These are phyloP conservation scores for Tetragonisca angustula DNA, from an alignment of 2,888 invertebrate genomes.

Conservation along the genomic window DNA sequence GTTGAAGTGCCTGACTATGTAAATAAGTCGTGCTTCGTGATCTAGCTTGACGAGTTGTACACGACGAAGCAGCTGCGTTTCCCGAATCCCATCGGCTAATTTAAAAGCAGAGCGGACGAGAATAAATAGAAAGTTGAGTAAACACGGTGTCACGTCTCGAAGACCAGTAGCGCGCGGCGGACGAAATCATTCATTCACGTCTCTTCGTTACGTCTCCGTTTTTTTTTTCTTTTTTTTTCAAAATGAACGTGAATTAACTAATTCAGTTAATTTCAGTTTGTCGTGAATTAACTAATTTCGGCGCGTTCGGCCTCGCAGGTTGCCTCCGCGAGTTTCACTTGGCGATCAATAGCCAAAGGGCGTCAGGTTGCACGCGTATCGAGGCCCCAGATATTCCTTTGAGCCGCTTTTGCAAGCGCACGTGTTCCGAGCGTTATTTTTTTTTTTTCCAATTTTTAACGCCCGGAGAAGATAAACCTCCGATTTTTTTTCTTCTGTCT, in stretches of 20 bases:
- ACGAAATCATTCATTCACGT: slow-evolving; percentile 17
- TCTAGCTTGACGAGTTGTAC: slow-evolving; percentile 7
- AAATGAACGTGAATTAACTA: no score
- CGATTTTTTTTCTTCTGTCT: neutral
- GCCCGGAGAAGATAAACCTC: neutral
- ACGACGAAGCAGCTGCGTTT: neutral
- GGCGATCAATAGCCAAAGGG: slow-evolving; percentile 67
- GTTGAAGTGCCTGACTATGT: neutral
- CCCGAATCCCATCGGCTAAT: slow-evolving; percentile 11
- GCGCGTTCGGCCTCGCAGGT: slow-evolving; percentile 18
- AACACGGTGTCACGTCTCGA: slow-evolving; percentile 9
- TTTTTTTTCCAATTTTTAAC: neutral
- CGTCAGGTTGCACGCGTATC: slow-evolving; percentile 60
- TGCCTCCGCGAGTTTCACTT: slow-evolving; percentile 34
- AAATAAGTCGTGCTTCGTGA: slow-evolving; percentile 13
- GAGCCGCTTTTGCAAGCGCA: slow-evolving; percentile 1
- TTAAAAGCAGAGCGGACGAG: slow-evolving; percentile 13
- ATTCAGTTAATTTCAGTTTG: neutral
- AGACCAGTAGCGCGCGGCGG: neutral
- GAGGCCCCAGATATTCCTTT: slow-evolving; percentile 45
- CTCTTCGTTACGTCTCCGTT: neutral
- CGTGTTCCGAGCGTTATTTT: neutral
- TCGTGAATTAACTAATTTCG: slow-evolving; percentile 48
- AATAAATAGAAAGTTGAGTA: slow-evolving; percentile 45
- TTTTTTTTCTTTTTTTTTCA: no score